A percentile compares a stretch with the other conserved stretches of the same genome.
These are phyloP conservation scores for Okapia johnstoni DNA, from an alignment of 2,113 vertebrate genomes.

Conservation along the genomic window DNA sequence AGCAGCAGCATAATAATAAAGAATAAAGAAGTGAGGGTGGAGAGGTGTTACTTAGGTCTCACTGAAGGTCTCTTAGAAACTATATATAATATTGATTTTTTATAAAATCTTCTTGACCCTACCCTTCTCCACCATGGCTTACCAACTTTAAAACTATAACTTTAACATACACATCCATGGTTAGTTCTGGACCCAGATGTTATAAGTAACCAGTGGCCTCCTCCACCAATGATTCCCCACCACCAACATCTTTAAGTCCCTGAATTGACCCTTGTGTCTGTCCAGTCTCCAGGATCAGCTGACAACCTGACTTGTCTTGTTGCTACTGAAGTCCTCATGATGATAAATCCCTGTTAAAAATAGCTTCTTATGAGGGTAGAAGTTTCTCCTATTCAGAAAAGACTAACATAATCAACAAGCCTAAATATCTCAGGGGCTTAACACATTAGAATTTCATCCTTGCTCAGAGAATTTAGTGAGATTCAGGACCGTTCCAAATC, in stretches of 20 bases:
- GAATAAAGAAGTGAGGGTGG: background rate
- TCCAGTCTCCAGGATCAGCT: background rate
- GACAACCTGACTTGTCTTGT: background rate
- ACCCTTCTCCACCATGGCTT: background rate
- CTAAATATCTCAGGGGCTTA: background rate
- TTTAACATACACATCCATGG: background rate
- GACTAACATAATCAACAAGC: background rate
- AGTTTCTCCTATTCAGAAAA: background rate
- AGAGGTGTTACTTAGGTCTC: background rate
- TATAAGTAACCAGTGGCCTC: background rate
- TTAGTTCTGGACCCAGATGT: background rate
- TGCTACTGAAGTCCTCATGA: background rate
- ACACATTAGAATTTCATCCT: background rate
- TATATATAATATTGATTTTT: background rate
- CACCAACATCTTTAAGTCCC: background rate
- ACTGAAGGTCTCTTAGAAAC: background rate
- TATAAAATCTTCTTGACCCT: background rate
- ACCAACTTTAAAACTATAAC: background rate
- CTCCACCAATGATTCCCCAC: background rate
- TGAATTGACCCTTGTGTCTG: background rate
- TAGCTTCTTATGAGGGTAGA: background rate
- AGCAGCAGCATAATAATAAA: background rate
- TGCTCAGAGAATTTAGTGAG: background rate
- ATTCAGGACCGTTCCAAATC: background rate
- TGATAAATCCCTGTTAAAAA: background rate